phyloP scores from a whole-genome alignment of 1,140 invertebrate genomes.

The Camponotus floridanus region DNA sequence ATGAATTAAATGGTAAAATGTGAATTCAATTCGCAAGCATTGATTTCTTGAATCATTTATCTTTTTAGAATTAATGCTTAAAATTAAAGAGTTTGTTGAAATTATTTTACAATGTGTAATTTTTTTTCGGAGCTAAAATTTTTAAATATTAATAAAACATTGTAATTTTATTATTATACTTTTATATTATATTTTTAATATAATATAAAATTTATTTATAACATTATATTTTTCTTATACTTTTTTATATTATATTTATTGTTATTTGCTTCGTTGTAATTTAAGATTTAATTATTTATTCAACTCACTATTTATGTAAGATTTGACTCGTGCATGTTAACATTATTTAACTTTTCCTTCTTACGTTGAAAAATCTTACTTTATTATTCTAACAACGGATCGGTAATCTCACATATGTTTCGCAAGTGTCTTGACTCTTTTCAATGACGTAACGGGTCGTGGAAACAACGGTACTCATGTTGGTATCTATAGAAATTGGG shows the following conservation, averaged over 20 bases:
- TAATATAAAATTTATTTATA: too few species aligned
- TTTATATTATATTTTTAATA: not conserved
- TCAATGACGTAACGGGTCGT: constrained; percentile 47
- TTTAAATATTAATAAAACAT: not conserved
- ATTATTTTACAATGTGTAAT: not conserved
- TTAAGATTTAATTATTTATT: not conserved
- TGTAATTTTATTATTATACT: not conserved
- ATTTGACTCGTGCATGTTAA: not conserved
- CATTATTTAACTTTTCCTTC: not conserved
- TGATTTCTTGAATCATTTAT: not conserved
- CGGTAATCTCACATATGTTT: not conserved
- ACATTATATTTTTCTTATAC: not conserved
- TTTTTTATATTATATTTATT: not conserved
- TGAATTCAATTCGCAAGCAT: not conserved
- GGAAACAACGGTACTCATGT: constrained; percentile 39
- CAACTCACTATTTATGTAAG: not conserved
- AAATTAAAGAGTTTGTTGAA: not conserved
- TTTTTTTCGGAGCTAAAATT: too few species aligned
- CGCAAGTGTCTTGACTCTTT: constrained; percentile 22
- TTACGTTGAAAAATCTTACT: not conserved
- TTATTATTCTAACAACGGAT: constrained; percentile 2
- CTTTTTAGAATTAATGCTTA: not conserved
- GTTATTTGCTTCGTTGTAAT: not conserved
- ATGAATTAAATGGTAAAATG: not conserved
- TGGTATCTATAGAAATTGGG: constrained; percentile 45